A percentile compares a stretch with the other conserved stretches of the same genome.
Evolutionary conservation across 1,140 invertebrate genomes (phyloP).

Genomic region (Bombus turneri): DNA sequence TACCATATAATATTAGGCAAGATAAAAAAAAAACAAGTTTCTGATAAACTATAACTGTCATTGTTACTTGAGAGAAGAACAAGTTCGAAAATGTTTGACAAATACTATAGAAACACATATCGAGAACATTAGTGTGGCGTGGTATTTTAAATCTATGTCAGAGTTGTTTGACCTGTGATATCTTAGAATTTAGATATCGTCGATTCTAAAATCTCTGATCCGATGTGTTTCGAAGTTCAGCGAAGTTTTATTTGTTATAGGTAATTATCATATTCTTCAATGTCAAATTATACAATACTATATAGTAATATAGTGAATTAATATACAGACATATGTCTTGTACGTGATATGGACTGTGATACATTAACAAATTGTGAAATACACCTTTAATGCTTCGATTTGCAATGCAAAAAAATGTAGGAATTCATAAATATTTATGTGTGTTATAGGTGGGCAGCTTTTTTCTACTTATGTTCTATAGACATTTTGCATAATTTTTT

Average conservation of each 20-base stretch:
- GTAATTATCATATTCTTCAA: conserved; percentile 13
- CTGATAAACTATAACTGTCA: conserved; percentile 15
- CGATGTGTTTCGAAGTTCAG: conserved; percentile 2
- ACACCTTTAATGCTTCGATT: conserved; percentile 1
- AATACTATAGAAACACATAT: conserved; percentile 12
- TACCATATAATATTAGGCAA: conserved; percentile 43
- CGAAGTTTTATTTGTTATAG: conserved; percentile 7
- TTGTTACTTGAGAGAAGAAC: not conserved
- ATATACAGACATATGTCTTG: conserved; percentile 45
- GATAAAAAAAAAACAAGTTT: conserved; percentile 26
- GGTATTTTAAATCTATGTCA: conserved; percentile 57
- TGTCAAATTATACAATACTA: conserved; percentile 20
- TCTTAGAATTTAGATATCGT: conserved; percentile 39
- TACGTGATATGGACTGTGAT: conserved; percentile 24
- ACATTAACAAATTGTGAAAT: conserved; percentile 20
- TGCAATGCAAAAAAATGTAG: not conserved
- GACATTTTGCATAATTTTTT: not conserved
- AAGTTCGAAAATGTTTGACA: conserved; percentile 2
- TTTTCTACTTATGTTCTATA: not conserved
- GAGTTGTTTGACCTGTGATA: conserved; percentile 55
- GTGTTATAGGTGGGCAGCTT: not conserved
- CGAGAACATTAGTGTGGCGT: conserved; percentile 29
- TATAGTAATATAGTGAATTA: not conserved
- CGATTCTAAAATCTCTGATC: conserved; percentile 15
- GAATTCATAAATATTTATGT: conserved; percentile 31